Evolutionary conservation across 2,888 invertebrate species (phyloP).

Genomic region (Atethmia centrago): DNA sequence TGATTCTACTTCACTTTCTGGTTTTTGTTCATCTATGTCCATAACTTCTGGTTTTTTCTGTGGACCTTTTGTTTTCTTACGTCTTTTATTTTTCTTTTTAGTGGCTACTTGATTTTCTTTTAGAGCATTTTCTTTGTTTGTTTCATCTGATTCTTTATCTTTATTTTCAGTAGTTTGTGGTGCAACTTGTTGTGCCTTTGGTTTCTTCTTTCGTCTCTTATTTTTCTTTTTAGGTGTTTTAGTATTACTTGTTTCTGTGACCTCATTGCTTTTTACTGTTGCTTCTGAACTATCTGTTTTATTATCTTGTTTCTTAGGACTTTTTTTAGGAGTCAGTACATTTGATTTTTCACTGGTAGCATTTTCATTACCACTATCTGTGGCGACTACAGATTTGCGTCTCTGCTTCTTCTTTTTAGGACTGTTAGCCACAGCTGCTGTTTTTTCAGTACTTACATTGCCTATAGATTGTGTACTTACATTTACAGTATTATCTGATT

Average conservation of each 20-base stretch:
- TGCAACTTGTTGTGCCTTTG: constrained; percentile 23
- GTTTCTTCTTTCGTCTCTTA: constrained; percentile 59
- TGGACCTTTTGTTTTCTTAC: constrained; percentile 48
- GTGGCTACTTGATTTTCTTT: constrained; percentile 32
- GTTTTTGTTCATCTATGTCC: constrained; percentile 34
- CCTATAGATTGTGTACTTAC: constrained; percentile 16
- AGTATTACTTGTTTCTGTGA: constrained; percentile 27
- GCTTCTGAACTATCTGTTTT: constrained; percentile 32
- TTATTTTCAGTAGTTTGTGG: constrained; percentile 24
- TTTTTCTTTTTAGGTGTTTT: constrained; percentile 67
- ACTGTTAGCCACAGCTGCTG: constrained; percentile 47
- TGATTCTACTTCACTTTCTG: constrained; percentile 8
- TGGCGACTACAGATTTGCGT: constrained; percentile 54
- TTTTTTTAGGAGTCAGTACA: constrained; percentile 18
- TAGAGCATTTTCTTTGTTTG: constrained; percentile 34
- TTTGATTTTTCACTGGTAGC: constrained; percentile 17
- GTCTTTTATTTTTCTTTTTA: constrained; percentile 63
- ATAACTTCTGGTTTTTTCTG: constrained; percentile 34
- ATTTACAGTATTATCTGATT: constrained; percentile 45
- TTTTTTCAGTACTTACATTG: constrained; percentile 14
- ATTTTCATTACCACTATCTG: constrained; percentile 37
- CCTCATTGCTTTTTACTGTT: constrained; percentile 19
- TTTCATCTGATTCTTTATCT: constrained; percentile 25
- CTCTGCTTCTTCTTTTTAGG: constrained; percentile 62
- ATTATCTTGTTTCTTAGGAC: constrained; percentile 52